Evolutionary conservation across 2,113 vertebrate genomes (phyloP).

Genomic region (Alligator mississippiensis): DNA sequence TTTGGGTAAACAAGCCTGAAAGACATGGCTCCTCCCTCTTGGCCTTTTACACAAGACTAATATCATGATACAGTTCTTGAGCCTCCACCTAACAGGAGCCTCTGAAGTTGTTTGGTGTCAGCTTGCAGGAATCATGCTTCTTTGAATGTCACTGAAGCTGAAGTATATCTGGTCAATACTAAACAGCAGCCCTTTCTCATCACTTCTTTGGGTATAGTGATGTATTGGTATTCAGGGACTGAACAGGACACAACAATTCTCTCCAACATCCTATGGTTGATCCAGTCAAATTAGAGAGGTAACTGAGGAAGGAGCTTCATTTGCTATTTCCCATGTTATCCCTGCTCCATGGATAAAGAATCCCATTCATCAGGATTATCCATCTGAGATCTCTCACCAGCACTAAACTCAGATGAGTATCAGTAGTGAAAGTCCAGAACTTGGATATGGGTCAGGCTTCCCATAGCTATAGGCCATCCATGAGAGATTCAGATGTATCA

Average conservation of each 20-base stretch:
- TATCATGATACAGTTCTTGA: not conserved
- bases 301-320: not conserved
- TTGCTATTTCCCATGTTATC: not conserved
- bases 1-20: not conserved
- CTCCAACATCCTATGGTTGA: not conserved
- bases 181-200: not conserved
- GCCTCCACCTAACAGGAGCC: too few relatives aligned
- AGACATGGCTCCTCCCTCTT: not conserved
- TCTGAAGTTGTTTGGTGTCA: not conserved
- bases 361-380: not conserved
- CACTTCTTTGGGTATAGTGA: not conserved
- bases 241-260: not conserved
- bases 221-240: not conserved
- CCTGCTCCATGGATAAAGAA: not conserved
- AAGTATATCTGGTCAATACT: not conserved
- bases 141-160: not conserved
- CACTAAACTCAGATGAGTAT: not conserved
- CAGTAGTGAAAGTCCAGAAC: not conserved
- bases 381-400: not conserved
- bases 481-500: not conserved
- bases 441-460: not conserved
- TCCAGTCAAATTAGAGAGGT: not conserved
- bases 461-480: not conserved
- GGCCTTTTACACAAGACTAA: not conserved
- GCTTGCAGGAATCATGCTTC: not conserved